phyloP scores from a whole-genome alignment of 2,113 vertebrate genomes.

The Equus quagga region DNA sequence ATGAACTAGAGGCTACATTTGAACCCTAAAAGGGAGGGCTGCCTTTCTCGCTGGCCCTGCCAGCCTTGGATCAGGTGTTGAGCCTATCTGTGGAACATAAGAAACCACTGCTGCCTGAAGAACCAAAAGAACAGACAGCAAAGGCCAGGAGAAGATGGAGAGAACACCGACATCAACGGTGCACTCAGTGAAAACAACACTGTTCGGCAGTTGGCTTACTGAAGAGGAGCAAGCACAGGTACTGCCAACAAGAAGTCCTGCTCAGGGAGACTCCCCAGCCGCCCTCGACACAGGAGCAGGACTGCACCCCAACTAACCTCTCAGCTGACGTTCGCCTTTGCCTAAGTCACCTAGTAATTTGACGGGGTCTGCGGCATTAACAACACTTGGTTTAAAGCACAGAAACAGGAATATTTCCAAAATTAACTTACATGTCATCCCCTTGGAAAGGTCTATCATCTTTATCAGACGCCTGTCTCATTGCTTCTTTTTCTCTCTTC shows the following conservation, averaged over 20 bases:
- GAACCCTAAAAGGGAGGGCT: neutral
- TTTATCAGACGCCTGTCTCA: constrained; percentile 91
- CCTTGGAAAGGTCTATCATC: constrained; percentile 90
- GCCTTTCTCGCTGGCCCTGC: neutral
- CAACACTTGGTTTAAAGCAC: neutral
- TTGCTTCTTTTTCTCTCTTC: constrained; percentile 94
- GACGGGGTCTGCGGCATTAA: no score
- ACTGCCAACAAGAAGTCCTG: fast-evolving
- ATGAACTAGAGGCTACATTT: fast-evolving
- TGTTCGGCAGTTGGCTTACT: no score
- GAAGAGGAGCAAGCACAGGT: fast-evolving
- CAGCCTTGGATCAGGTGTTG: neutral
- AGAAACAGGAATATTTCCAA: neutral
- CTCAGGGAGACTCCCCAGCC: neutral
- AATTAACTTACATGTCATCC: constrained; percentile 92
- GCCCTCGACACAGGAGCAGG: neutral
- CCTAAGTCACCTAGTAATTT: neutral
- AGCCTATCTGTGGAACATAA: fast-evolving
- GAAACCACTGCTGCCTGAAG: neutral
- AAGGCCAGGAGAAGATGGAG: neutral
- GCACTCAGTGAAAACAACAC: neutral
- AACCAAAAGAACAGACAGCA: neutral
- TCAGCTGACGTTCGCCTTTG: fast-evolving
- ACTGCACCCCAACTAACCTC: fast-evolving
- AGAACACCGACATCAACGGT: fast-evolving